Evolutionary conservation across 2,113 vertebrate genomes (phyloP), one percentile per base, ranked within the genome.

Genomic region (Ctenodactylus gundi): DNA sequence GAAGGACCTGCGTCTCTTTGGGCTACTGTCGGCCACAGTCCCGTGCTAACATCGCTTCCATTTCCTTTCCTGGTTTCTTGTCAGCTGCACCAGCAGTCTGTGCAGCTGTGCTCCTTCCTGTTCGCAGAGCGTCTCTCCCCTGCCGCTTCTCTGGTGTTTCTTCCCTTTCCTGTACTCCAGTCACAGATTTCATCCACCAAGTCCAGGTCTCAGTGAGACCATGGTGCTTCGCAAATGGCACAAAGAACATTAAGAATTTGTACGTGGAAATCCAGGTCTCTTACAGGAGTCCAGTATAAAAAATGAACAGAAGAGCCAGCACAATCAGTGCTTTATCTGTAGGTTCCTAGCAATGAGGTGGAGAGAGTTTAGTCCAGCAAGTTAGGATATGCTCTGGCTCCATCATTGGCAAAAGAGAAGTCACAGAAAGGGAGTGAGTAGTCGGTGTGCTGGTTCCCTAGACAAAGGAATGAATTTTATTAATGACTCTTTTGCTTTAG

Each of bases 1-100:
- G 2, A 39, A 27, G 25, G 80, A 6, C 27, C 60, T 2, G 1
- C 55, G 18, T 49, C 46, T 23, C 14, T 29, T 7, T 31, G 55
- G 53, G 77, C 34, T 29, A 0, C 20, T 39, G 29, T 23, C 6
- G 14, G 36, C 10, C 51, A 11, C 0, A 1, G 53, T n/a, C 72
- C 27, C 23, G 2, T 0, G 0, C 6, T 67, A 46, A 20, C 3
- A 39, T 55, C 44, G 0, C 51, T 46, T 62, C 20, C 1, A 0
- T 72, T 36, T 39, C 36, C 70, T 55, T 65, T 18, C 21, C 23
- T 14, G 0, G 23, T 44, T 27, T 72, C 68, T 72, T 70, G n/a
- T 23, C 36, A 12, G 44, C 29, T 58, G 29, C 75, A 39, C 0
- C n/a, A n/a, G 6, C 4, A 34, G 13, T 8, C 70, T 77, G 1